These are phyloP conservation scores for Pionites leucogaster DNA, from an alignment of 2,113 vertebrate genomes.

Conservation along the genomic window DNA sequence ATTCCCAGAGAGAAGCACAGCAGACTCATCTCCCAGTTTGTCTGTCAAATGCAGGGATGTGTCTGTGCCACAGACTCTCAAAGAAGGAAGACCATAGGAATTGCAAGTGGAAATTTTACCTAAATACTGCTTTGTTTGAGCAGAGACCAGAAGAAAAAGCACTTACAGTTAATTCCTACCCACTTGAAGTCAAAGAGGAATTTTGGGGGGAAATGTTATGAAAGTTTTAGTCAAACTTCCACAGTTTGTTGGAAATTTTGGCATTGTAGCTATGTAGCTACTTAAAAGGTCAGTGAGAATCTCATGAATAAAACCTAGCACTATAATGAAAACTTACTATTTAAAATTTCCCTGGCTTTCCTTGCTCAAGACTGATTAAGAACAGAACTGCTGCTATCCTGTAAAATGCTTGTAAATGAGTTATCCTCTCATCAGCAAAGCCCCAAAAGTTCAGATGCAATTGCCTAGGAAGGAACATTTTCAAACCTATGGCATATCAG, in stretches of 20 bases:
- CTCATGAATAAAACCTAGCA: constrained; percentile 48
- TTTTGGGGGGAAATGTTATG: not conserved
- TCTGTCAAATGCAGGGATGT: not conserved
- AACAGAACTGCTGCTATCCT: constrained; percentile 25
- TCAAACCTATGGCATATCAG: not conserved
- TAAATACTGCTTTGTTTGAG: not conserved
- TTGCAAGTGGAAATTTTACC: not conserved
- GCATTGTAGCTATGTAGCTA: not conserved
- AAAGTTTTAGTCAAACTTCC: not conserved
- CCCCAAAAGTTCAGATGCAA: constrained; percentile 43
- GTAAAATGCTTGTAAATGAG: constrained; percentile 26
- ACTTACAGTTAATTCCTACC: not conserved
- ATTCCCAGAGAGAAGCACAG: not conserved
- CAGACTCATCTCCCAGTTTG: not conserved
- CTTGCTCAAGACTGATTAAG: constrained; percentile 22
- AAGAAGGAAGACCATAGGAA: not conserved
- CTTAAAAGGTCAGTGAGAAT: constrained; percentile 59
- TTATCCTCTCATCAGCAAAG: constrained; percentile 31
- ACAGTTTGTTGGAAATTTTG: constrained; percentile 28
- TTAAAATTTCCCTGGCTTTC: constrained; percentile 52
- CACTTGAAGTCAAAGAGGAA: not conserved
- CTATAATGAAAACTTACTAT: constrained; percentile 41
- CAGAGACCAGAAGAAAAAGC: not conserved
- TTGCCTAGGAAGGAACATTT: constrained; percentile 43
- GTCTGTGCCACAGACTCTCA: not conserved